Evolutionary conservation across 2,888 invertebrate species (phyloP).

Genomic region (Harpagoxenus sublaevis): DNA sequence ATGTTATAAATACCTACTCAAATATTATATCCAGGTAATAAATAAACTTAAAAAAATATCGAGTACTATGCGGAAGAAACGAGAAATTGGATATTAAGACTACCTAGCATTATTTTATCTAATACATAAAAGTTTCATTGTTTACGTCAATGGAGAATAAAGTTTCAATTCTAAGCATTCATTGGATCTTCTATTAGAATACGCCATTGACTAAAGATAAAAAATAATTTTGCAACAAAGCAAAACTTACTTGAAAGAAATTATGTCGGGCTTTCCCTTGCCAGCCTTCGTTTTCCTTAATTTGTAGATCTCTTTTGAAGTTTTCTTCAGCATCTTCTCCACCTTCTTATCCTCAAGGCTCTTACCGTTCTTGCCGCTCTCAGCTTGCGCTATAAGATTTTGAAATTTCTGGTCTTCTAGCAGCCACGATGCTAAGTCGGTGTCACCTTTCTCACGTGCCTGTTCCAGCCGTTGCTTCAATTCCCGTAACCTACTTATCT

Average conservation of each 20-base stretch:
- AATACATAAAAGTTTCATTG: neutral
- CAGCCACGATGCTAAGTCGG: conserved; percentile 94
- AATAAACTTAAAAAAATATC: neutral
- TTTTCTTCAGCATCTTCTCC: conserved; percentile 94
- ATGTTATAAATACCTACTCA: neutral
- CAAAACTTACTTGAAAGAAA: conserved; percentile 93
- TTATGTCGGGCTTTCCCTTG: conserved; percentile 95
- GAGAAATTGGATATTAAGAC: neutral
- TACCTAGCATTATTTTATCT: neutral
- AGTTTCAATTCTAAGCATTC: neutral
- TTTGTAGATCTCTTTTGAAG: conserved; percentile 96
- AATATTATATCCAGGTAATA: neutral
- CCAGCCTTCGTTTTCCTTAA: conserved; percentile 95
- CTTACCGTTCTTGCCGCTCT: conserved; percentile 87
- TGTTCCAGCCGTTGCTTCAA: conserved; percentile 94
- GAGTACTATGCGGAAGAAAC: neutral
- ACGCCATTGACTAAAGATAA: neutral
- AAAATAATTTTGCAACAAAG: conserved; percentile 8
- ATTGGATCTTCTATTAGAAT: neutral
- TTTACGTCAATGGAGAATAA: neutral
- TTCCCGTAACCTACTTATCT: conserved; percentile 93
- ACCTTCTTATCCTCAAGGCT: conserved; percentile 90
- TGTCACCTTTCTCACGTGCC: conserved; percentile 94
- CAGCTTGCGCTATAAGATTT: conserved; percentile 89
- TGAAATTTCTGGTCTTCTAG: conserved; percentile 95